Evolutionary conservation across 2,888 invertebrate genomes (phyloP).

Genomic region (Willowsia nigromaculata): DNA sequence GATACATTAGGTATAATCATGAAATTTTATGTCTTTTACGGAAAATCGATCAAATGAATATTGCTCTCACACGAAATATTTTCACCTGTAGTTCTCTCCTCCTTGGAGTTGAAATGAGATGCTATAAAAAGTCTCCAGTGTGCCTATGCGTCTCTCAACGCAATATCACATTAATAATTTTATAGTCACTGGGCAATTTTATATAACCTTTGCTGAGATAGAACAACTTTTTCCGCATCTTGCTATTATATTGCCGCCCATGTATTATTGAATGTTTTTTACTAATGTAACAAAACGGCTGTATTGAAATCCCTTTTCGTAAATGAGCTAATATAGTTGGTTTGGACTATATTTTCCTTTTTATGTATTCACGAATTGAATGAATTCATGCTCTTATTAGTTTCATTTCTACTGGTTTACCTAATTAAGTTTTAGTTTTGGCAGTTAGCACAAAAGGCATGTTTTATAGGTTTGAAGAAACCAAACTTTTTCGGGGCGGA

Average conservation of each 20-base stretch:
- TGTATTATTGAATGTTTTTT: too few species aligned
- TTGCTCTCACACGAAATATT: background rate
- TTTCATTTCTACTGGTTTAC: background rate
- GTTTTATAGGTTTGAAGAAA: background rate
- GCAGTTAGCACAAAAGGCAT: background rate
- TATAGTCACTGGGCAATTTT: background rate
- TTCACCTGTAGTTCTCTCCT: slow-evolving; percentile 23
- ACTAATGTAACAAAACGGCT: too few species aligned
- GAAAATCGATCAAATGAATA: slow-evolving; percentile 48
- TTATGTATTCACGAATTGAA: background rate
- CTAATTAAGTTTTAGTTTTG: background rate
- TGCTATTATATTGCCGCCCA: too few species aligned
- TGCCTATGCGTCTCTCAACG: background rate
- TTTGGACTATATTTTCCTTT: too few species aligned
- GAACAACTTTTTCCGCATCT: too few species aligned
- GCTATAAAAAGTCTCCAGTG: background rate
- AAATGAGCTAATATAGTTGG: too few species aligned
- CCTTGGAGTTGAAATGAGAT: background rate
- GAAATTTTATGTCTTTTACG: slow-evolving; percentile 54
- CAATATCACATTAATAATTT: background rate
- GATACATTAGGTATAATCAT: slow-evolving; percentile 60
- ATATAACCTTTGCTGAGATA: too few species aligned
- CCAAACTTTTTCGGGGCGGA: background rate
- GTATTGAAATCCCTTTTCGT: too few species aligned
- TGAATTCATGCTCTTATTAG: background rate